Percentiles rank a stretch among this genome's conserved stretches.
Conservation (phyloP, 2,113 vertebrate species). For the Trichomycterus rosablanca region DNA sequence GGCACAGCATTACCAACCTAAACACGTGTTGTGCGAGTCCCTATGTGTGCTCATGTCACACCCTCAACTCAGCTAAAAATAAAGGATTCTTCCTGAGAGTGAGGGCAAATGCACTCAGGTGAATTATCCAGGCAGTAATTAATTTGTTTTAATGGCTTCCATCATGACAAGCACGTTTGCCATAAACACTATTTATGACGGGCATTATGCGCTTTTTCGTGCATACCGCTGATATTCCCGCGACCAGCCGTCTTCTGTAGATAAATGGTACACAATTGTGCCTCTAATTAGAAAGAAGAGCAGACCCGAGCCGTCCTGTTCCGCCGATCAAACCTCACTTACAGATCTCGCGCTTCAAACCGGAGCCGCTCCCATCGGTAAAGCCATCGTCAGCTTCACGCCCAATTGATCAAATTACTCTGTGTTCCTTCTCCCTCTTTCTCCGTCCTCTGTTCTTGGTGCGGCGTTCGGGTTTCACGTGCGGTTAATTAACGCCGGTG, state of each 20-base stretch:
- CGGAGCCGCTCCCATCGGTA: constrained; percentile 47
- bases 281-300: constrained; percentile 63
- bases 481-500: constrained; percentile 68
- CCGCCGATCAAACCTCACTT: constrained; percentile 66
- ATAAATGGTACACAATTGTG: constrained; percentile 54
- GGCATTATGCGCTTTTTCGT: constrained; percentile 59
- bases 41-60: constrained; percentile 20
- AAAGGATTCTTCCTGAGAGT: constrained; percentile 58
- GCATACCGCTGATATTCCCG: constrained; percentile 50
- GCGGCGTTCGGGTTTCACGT: constrained; percentile 53
- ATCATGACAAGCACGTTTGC: constrained; percentile 65
- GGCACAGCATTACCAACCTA: constrained; percentile 44
- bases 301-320: constrained; percentile 49
- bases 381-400: constrained; percentile 67
- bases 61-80: constrained; percentile 53
- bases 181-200: constrained; percentile 72
- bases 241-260: constrained; percentile 42
- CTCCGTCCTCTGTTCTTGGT: constrained; percentile 42
- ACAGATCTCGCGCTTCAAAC: constrained; percentile 60
- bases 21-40: constrained; percentile 20
- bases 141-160: constrained; percentile 70
- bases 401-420: constrained; percentile 76
- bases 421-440: constrained; percentile 45
- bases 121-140: constrained; percentile 66
- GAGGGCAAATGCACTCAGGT: constrained; percentile 67